Percentiles rank a stretch among this genome's conserved stretches.
These are phyloP conservation scores for Drosophila yooni DNA, from an alignment of 2,888 invertebrate genomes.

Conservation along the genomic window DNA sequence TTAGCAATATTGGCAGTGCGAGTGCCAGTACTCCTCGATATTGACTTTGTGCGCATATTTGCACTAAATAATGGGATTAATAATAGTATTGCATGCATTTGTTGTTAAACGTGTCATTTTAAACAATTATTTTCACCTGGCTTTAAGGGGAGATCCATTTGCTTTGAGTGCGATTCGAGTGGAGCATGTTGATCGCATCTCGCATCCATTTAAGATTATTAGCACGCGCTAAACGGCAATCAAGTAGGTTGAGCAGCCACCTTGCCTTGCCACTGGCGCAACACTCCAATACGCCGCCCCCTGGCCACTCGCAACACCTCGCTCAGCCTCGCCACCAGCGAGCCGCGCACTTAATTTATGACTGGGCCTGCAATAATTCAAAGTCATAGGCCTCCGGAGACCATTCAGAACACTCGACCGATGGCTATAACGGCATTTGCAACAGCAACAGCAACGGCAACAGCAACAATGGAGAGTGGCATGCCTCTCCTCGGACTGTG, in stretches of 20 bases:
- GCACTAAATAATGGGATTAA: neutral
- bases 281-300: neutral
- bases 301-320: neutral
- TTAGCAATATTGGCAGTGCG: too few relatives aligned
- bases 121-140: neutral
- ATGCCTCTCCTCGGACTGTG: conserved; percentile 16
- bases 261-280: conserved; percentile 9
- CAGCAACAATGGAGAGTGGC: conserved; percentile 14
- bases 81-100: neutral
- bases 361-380: conserved; percentile 77
- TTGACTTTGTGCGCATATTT: neutral
- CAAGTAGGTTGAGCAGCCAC: conserved; percentile 23
- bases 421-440: conserved; percentile 30
- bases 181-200: conserved; percentile 10
- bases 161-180: neutral
- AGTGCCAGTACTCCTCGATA: neutral
- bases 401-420: conserved; percentile 68
- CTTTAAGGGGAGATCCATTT: neutral
- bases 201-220: conserved; percentile 33
- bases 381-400: conserved; percentile 81
- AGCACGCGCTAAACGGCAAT: conserved; percentile 47
- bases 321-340: conserved; percentile 3
- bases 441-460: conserved; percentile 23
- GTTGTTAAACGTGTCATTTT: neutral
- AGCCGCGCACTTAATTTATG: conserved; percentile 73